phyloP scores from a whole-genome alignment of 2,888 invertebrate species.

The Dascillus cervinus region DNA sequence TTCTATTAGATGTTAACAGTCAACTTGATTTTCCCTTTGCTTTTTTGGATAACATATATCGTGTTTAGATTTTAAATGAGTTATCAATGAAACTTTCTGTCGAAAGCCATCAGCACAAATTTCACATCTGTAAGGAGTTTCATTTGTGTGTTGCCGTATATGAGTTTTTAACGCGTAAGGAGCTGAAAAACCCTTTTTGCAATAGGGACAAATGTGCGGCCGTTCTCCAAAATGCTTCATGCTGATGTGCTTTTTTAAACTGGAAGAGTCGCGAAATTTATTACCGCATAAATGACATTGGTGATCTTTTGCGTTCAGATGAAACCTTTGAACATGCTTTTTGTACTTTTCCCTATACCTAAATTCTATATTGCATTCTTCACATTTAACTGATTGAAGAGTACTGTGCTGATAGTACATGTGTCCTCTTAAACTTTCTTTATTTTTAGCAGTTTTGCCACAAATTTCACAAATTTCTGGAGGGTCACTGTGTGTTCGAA shows the following conservation, averaged over 20 bases:
- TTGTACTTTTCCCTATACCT: constrained; percentile 27
- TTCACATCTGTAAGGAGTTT: constrained; percentile 11
- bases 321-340: constrained; percentile 30
- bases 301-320: constrained; percentile 14
- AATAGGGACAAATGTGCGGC: constrained; percentile 10
- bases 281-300: constrained; percentile 13
- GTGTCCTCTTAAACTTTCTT: constrained; percentile 31
- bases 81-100: constrained; percentile 13
- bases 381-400: constrained; percentile 27
- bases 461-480: constrained; percentile 33
- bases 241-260: constrained; percentile 12
- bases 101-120: constrained; percentile 9
- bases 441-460: constrained; percentile 31
- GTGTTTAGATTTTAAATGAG: constrained; percentile 13
- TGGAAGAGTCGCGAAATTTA: constrained; percentile 9
- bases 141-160: constrained; percentile 12
- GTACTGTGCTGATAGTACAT: constrained; percentile 32
- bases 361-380: constrained; percentile 29
- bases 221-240: constrained; percentile 11
- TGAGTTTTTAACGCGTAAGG: constrained; percentile 12
- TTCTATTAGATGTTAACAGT: no score
- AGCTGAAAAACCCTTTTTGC: constrained; percentile 11
- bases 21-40: no score
- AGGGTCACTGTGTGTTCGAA: constrained; percentile 26
- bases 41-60: no score